Percentiles rank a stretch among this genome's conserved stretches.
Evolutionary conservation across 2,797 vertebrate genomes (phyloP).

Genomic region (Eospalax fontanierii): DNA sequence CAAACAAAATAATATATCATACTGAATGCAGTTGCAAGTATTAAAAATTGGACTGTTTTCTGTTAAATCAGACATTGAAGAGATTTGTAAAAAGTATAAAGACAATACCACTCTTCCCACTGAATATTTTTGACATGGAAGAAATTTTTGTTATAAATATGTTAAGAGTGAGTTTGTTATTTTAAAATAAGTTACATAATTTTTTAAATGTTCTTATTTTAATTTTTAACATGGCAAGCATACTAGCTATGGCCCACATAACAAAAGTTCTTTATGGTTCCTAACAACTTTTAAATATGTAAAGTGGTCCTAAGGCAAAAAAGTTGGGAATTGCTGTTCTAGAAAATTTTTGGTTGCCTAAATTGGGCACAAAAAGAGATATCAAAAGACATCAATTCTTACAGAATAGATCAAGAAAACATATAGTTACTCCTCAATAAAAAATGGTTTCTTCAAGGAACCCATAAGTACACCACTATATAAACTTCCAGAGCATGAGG

Average conservation of each 20-base stretch:
- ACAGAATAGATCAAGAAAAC: neutral
- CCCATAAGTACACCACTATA: neutral
- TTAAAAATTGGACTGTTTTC: neutral
- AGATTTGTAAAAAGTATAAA: neutral
- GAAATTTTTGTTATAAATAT: slow-evolving; percentile 30
- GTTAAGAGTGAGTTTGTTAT: neutral
- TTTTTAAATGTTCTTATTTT: neutral
- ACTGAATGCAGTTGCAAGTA: neutral
- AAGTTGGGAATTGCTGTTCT: neutral
- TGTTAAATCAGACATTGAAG: neutral
- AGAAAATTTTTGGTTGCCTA: slow-evolving; percentile 20
- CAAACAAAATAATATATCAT: too few species aligned
- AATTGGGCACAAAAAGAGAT: neutral
- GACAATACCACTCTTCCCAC: neutral
- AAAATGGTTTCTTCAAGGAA: neutral
- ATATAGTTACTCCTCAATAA: neutral
- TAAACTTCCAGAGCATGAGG: neutral
- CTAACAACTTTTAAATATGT: neutral
- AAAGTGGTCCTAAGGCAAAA: neutral
- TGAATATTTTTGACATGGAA: neutral
- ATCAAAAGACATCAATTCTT: neutral
- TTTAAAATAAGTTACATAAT: slow-evolving; percentile 11
- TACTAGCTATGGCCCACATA: neutral
- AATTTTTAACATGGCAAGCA: neutral
- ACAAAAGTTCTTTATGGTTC: neutral